Evolutionary conservation across 2,113 vertebrate species (phyloP), one percentile per base, ranked within the genome.

Genomic region (Capra hircus): DNA sequence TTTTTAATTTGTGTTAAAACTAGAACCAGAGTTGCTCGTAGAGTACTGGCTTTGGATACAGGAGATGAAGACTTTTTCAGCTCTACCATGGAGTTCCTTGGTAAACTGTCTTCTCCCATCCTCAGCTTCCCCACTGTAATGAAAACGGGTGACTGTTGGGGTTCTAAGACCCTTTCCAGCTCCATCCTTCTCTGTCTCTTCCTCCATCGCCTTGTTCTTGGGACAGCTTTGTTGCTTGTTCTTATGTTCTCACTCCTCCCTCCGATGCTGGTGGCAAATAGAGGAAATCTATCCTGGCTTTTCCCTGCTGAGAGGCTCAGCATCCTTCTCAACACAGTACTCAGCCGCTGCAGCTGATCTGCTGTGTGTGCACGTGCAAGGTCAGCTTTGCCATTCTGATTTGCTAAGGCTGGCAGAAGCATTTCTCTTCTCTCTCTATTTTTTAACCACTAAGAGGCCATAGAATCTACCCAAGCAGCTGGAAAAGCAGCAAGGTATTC

Each of bases 1-100:
- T 93, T 96, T 97, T 93, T 93, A 78, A 86, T 80, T 94, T 53
- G 62, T 57, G 25, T 92, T 93, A 91, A 89, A 59, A 57, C 45
- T 57, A 94, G 43, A 89, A 36, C 45, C 52, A 40, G 53, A 5
- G 3, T 53, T 60, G 77, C 86, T 87, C 88, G 81, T 0, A 30
- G 96, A 60, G 21, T 40, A 12, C 27, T 88, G 88, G 40, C 67
- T 77, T 77, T 52, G 64, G 67, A 57, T 90, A n/a, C 5, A 64
- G 62, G 55, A 95, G 77, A 74, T 12, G 27, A 67, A 96, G 74
- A 19, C 0, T 2, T 11, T 74, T 11, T 81, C 15, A 3, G 30
- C 30, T 30, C 62, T 12, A 8, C 53, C 59, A 2, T 62, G 48
- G 15, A 36, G n/a, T 10, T n/a, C 77, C 78, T 55, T 40, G 9